Evolutionary conservation across 2,888 invertebrate genomes (phyloP).

Genomic region (Tetramorium bicarinatum): DNA sequence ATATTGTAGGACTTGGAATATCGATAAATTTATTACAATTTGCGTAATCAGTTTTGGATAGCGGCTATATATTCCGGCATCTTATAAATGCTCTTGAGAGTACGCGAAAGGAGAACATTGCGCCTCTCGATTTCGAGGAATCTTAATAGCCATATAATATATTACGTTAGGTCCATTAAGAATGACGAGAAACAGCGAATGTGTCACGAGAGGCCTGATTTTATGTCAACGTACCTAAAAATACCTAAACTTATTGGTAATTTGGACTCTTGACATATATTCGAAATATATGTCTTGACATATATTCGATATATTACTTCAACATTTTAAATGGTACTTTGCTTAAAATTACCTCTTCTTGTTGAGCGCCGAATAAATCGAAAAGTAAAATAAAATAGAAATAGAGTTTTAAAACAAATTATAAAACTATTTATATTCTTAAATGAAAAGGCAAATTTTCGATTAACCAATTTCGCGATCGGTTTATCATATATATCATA

Average conservation of each 20-base stretch:
- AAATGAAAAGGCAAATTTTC: not conserved
- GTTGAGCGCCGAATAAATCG: not conserved
- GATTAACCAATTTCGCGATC: not conserved
- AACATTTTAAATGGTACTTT: not conserved
- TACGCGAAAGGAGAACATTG: not conserved
- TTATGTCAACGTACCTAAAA: conserved; percentile 48
- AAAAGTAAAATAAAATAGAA: not conserved
- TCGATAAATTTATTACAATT: not conserved
- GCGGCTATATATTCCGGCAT: not conserved
- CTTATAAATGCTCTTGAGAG: not conserved
- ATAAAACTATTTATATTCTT: not conserved
- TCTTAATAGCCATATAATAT: not conserved
- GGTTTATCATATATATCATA: not conserved
- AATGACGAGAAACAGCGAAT: conserved; percentile 25
- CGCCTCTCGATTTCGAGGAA: not conserved
- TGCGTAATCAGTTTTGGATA: not conserved
- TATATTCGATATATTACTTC: not conserved
- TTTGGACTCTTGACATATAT: conserved; percentile 4
- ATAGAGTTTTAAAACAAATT: not conserved
- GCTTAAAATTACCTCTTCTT: not conserved
- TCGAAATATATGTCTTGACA: conserved; percentile 1
- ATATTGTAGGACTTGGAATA: not conserved
- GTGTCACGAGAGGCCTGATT: conserved; percentile 21
- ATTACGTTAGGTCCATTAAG: conserved; percentile 5
- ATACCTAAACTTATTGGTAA: conserved; percentile 45